A percentile compares a stretch with the other conserved stretches of the same genome.
phyloP scores from a whole-genome alignment of 2,888 invertebrate genomes.

The Acrobasis consociella region DNA sequence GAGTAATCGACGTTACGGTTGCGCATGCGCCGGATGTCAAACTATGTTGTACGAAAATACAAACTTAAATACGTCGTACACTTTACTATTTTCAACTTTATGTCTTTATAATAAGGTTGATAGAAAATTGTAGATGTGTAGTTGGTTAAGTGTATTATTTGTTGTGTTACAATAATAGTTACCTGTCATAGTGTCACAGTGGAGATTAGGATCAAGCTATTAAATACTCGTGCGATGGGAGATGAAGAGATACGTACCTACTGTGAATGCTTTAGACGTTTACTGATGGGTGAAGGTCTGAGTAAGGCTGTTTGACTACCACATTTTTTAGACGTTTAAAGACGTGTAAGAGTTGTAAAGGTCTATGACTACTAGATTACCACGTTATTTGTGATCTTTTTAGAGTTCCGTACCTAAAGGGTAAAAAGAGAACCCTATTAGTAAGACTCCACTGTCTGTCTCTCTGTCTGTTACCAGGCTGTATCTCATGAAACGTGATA shows the following conservation, averaged over 20 bases:
- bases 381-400: too few species aligned
- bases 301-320: slow-evolving; percentile 1
- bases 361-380: too few species aligned
- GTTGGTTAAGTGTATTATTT: slow-evolving; percentile 48
- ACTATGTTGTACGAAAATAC: slow-evolving; percentile 50
- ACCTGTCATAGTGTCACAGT: slow-evolving; percentile 78
- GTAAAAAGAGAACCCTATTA: too few species aligned
- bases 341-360: too few species aligned
- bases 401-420: too few species aligned
- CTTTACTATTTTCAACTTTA: slow-evolving; percentile 33
- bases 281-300: slow-evolving; percentile 10
- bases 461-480: too few species aligned
- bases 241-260: slow-evolving; percentile 59
- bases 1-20: slow-evolving; percentile 76
- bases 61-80: slow-evolving; percentile 23
- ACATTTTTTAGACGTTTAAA: neutral
- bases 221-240: slow-evolving; percentile 67
- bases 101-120: slow-evolving; percentile 15
- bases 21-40: slow-evolving; percentile 77
- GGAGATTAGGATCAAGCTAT: slow-evolving; percentile 69
- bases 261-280: slow-evolving; percentile 17
- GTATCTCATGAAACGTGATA: too few species aligned
- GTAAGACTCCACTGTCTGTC: too few species aligned
- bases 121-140: slow-evolving; percentile 27
- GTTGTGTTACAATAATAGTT: slow-evolving; percentile 68